phyloP scores from a whole-genome alignment of 2,113 vertebrate species.

The Tretioscincus oriximinensis region DNA sequence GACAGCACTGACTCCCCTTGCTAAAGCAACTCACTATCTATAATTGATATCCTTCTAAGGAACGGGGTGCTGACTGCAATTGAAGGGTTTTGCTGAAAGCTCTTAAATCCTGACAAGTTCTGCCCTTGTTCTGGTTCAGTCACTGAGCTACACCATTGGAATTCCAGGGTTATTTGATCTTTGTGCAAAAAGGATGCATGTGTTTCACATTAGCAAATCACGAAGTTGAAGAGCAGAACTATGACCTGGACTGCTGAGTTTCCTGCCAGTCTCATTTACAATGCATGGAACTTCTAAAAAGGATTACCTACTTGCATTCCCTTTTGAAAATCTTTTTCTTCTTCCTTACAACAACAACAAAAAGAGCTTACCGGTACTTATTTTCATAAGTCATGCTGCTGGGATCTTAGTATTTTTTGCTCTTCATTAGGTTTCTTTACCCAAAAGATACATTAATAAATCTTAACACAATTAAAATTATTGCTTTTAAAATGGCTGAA shows the following conservation, averaged over 20 bases:
- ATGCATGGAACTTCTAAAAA: slow-evolving; percentile 37
- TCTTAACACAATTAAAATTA: slow-evolving; percentile 62
- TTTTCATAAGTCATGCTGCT: slow-evolving; percentile 60
- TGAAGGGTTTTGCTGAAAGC: slow-evolving; percentile 96
- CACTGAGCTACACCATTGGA: slow-evolving; percentile 68
- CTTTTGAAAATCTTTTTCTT: slow-evolving; percentile 27
- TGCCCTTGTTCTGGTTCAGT: slow-evolving; percentile 84
- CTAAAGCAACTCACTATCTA: slow-evolving; percentile 98
- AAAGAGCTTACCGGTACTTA: slow-evolving; percentile 42
- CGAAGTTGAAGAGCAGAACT: slow-evolving; percentile 55
- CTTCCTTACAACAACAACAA: slow-evolving; percentile 12
- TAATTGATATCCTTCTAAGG: slow-evolving; percentile 99
- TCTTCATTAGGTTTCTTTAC: slow-evolving; percentile 74
- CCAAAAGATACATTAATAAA: slow-evolving; percentile 67
- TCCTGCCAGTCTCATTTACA: slow-evolving; percentile 54
- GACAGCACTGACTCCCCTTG: slow-evolving; percentile 88
- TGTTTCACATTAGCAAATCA: slow-evolving; percentile 71
- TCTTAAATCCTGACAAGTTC: slow-evolving; percentile 97
- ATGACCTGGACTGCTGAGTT: slow-evolving; percentile 36
- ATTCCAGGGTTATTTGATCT: slow-evolving; percentile 76
- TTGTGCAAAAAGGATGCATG: slow-evolving; percentile 63
- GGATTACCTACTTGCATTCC: slow-evolving; percentile 43
- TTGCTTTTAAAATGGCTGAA: slow-evolving; percentile 63
- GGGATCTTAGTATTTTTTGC: slow-evolving; percentile 61
- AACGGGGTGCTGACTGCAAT: slow-evolving; percentile 92